These are phyloP conservation scores for Eutrigla gurnardus DNA, from an alignment of 2,797 vertebrate genomes.

Conservation along the genomic window DNA sequence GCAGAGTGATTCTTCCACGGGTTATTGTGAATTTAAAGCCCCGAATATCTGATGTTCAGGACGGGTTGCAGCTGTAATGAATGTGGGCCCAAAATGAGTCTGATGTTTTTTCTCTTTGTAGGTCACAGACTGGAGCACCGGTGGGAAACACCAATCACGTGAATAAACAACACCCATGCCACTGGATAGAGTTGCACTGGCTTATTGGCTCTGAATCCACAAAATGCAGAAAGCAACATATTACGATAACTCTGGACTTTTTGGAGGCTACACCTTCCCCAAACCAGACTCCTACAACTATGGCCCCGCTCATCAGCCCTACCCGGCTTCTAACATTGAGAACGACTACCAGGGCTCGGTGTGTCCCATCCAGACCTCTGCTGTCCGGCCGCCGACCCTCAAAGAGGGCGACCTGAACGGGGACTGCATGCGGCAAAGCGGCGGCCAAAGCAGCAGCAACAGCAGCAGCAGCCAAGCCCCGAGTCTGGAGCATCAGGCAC, in stretches of 20 bases:
- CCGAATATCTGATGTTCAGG: not conserved
- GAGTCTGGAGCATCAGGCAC: conserved; percentile 88
- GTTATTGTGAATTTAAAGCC: conserved; percentile 21
- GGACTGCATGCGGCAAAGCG: conserved; percentile 93
- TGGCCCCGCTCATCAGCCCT: conserved; percentile 91
- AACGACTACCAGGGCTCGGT: conserved; percentile 93
- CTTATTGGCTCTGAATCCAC: conserved; percentile 87
- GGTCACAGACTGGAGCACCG: conserved; percentile 79
- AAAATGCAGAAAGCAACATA: conserved; percentile 99
- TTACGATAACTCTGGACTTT: conserved; percentile 98
- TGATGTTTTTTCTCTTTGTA: conserved; percentile 69
- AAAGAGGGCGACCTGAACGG: conserved; percentile 93
- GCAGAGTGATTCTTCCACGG: not conserved
- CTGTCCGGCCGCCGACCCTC: conserved; percentile 87
- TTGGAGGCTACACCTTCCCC: conserved; percentile 95
- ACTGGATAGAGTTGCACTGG: conserved; percentile 90
- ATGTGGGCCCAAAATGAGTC: conserved; percentile 23
- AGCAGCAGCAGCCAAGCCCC: conserved; percentile 81
- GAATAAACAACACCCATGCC: conserved; percentile 90
- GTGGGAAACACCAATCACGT: conserved; percentile 88
- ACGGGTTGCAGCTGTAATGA: conserved; percentile 14
- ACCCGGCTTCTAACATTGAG: conserved; percentile 89
- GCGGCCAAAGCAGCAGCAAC: conserved; percentile 79
- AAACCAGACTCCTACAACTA: conserved; percentile 96
- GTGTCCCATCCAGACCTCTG: conserved; percentile 93